These are phyloP conservation scores for Scelioninae gen. 2 DNA, from an alignment of 2,888 invertebrate genomes.

Conservation along the genomic window DNA sequence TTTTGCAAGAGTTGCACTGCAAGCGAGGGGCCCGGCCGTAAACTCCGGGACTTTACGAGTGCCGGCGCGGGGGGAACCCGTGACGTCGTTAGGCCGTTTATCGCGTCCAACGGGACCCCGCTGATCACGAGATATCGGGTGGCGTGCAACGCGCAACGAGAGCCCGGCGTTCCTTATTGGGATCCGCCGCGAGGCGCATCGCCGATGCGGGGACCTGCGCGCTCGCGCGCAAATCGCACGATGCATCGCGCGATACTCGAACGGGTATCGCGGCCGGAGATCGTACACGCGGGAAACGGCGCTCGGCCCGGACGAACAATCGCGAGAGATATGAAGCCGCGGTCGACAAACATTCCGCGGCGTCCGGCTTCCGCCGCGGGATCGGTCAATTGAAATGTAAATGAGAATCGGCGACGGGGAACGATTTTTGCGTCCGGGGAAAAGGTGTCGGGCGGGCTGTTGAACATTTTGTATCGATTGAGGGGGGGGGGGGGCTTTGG, in stretches of 20 bases:
- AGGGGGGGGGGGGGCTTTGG: no score
- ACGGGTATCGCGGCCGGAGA: constrained; percentile 51
- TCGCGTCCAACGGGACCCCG: constrained; percentile 70
- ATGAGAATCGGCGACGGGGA: constrained; percentile 11
- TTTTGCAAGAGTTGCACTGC: constrained; percentile 72
- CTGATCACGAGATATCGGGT: constrained; percentile 67
- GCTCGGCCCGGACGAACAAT: constrained; percentile 44
- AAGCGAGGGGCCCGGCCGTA: constrained; percentile 72
- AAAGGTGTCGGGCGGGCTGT: no score
- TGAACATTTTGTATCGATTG: no score
- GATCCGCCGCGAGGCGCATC: constrained; percentile 52
- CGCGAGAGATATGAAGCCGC: constrained; percentile 58
- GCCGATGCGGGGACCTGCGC: no score
- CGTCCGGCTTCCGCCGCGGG: constrained; percentile 7
- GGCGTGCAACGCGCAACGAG: constrained; percentile 59
- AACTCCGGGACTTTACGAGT: constrained; percentile 75
- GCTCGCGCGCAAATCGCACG: no score
- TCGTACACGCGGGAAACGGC: constrained; percentile 51
- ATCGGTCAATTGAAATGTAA: constrained; percentile 41
- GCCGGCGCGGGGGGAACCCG: constrained; percentile 67
- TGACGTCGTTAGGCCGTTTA: constrained; percentile 71
- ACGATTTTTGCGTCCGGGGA: not conserved
- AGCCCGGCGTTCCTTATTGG: constrained; percentile 59
- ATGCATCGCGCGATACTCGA: constrained; percentile 57
- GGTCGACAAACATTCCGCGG: constrained; percentile 17